phyloP scores from a whole-genome alignment of 2,113 vertebrate genomes.

The Anarhynchus alexandrinus region DNA sequence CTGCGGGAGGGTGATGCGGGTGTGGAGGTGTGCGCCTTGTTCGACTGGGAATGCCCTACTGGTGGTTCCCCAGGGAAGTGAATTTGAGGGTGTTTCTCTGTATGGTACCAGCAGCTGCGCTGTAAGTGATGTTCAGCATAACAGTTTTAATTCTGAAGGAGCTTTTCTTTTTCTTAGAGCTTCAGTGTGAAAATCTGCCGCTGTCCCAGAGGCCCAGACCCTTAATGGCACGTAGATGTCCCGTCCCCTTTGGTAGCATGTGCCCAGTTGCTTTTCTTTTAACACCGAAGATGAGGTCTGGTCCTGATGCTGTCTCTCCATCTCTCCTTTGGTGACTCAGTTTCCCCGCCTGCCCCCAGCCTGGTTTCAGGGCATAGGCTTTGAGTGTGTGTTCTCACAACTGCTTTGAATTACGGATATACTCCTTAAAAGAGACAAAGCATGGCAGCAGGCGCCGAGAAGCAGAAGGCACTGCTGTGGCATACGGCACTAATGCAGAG shows the following conservation, averaged over 20 bases:
- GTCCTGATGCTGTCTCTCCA: background rate
- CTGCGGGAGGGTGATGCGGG: background rate
- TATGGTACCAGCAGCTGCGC: background rate
- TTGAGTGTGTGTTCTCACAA: background rate
- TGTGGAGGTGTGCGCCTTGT: background rate
- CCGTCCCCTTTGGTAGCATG: fast-evolving
- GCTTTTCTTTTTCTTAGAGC: background rate
- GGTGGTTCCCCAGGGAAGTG: background rate
- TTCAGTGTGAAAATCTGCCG: fast-evolving
- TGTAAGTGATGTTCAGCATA: background rate
- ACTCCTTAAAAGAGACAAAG: fast-evolving
- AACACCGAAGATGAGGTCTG: background rate
- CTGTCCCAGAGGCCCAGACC: background rate
- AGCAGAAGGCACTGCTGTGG: background rate
- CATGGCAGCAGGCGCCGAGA: background rate
- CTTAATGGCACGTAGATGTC: background rate
- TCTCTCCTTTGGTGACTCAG: background rate
- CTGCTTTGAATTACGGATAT: background rate
- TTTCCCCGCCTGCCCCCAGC: background rate
- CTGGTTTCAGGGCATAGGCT: background rate
- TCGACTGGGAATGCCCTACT: background rate
- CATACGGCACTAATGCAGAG: background rate
- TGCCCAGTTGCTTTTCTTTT: background rate
- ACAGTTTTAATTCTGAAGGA: background rate
- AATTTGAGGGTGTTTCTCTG: fast-evolving